A percentile compares a stretch with the other conserved stretches of the same genome.
These are phyloP conservation scores for Ochropleura leucogaster DNA, from an alignment of 2,888 invertebrate species.

Conservation along the genomic window DNA sequence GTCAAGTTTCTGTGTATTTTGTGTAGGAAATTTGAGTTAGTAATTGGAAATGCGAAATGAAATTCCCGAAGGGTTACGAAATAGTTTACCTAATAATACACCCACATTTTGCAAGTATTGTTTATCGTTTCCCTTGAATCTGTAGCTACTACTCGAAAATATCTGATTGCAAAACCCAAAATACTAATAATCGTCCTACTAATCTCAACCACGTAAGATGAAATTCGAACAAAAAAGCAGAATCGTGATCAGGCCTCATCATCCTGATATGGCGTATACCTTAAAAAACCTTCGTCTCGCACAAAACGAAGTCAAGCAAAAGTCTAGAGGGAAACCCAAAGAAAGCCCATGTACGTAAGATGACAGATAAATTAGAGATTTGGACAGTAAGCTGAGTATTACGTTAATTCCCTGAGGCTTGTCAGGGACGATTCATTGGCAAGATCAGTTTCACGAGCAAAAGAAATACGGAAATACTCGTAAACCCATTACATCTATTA, in stretches of 20 bases:
- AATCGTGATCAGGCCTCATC: no score
- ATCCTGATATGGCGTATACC: no score
- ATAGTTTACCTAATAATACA: not conserved
- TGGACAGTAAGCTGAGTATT: slow-evolving; percentile 20
- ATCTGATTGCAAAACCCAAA: not conserved
- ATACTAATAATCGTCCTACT: no score
- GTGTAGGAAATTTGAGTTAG: not conserved
- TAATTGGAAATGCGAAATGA: not conserved
- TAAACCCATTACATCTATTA: not conserved
- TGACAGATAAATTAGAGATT: slow-evolving; percentile 20
- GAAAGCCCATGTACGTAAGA: not conserved
- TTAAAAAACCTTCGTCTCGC: not conserved
- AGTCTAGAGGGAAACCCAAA: not conserved
- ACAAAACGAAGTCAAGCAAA: not conserved
- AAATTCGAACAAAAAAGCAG: no score
- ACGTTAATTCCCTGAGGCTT: slow-evolving; percentile 8
- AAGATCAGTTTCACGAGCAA: not conserved
- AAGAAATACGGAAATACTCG: slow-evolving; percentile 5
- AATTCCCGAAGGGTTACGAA: not conserved
- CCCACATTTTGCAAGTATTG: not conserved
- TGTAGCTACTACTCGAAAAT: not conserved
- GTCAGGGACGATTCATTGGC: slow-evolving; percentile 20
- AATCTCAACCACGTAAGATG: no score
- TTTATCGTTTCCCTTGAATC: not conserved
- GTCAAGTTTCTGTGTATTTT: not conserved